Evolutionary conservation across 2,888 invertebrate genomes (phyloP), one percentile per base, ranked within the genome.

Genomic region (Dioctria linearis): DNA sequence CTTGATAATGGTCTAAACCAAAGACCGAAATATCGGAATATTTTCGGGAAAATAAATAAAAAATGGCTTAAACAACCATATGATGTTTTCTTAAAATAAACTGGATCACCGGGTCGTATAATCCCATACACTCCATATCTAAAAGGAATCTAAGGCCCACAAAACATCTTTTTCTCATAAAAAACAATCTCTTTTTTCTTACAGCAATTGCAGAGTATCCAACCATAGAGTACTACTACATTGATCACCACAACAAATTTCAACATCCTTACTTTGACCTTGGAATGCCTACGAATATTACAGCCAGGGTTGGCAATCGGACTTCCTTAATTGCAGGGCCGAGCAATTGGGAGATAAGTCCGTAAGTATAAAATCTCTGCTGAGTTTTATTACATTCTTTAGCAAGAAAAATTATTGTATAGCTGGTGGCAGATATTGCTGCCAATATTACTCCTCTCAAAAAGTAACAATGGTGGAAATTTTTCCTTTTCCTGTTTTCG

Each of bases 301-400:
- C 96, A 75, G 95, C 95, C 4, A 94, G 95, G 84, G 95, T 95
- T 81, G 95, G 39, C 95, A 96, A 90, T 95, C 95, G 84, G 95
- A 95, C 76, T 95, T 95, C 90, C 92, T 96, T 85, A 95, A 96
- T 89, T 96, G 96, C 89, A 92, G 95, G 87, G 95, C 96, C 82
- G 94, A 95, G 89, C 94, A 96, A 87, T 92, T 96, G 71, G 95
- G 95, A 69, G 96, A 96, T 90, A 95, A 96, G 91, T 95, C 95
- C 90, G 96, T 96, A 88, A 94, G 94, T 91, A n/a, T 51, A 9
- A 51, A 65, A 65, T 46, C 67, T 43, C 67, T 43, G 51, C 1
- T 25, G 25, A 51, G 51, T 67, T 13, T 67, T 67, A 67, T 67
- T 67, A 43, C 39, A 39, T n/a, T 40, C 61, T 37, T 13, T 63